Percentiles rank a stretch among this genome's conserved stretches.
Evolutionary conservation across 2,797 vertebrate species (phyloP).

Genomic region (Falco biarmicus): DNA sequence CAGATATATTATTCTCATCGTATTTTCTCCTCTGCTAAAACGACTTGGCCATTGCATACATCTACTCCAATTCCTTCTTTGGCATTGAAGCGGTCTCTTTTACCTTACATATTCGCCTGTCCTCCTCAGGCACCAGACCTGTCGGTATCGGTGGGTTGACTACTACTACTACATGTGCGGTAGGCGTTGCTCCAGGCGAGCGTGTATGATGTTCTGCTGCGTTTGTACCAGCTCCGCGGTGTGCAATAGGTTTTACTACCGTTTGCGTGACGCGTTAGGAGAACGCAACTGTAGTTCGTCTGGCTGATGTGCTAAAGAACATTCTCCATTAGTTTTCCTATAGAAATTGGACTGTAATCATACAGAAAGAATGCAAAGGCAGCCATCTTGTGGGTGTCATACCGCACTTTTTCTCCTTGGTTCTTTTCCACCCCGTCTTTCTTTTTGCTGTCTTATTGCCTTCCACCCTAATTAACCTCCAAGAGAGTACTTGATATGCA

Average conservation of each 20-base stretch:
- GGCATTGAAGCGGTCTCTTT: background rate
- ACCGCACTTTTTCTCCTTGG: conserved; percentile 26
- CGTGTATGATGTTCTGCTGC: background rate
- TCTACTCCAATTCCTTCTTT: background rate
- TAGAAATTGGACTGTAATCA: conserved; percentile 26
- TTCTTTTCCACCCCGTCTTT: background rate
- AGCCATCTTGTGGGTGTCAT: conserved; percentile 72
- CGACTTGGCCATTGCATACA: background rate
- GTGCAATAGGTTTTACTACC: background rate
- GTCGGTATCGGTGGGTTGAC: background rate
- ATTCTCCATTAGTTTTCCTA: conserved; percentile 53
- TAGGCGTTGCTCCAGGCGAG: background rate
- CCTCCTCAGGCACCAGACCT: background rate
- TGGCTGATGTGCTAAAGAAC: conserved; percentile 41
- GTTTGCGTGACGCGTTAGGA: background rate
- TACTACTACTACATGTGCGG: background rate
- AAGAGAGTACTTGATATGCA: background rate
- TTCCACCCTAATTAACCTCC: conserved; percentile 25
- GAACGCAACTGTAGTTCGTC: background rate
- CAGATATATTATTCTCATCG: background rate
- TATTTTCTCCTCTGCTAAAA: conserved; percentile 11
- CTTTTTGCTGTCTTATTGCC: background rate
- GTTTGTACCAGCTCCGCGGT: background rate
- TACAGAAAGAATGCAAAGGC: conserved; percentile 50
- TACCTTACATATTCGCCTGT: background rate